Percentiles rank a stretch among this genome's conserved stretches.
Conservation (phyloP, 1,140 invertebrate species). For the Cydia amplana region DNA sequence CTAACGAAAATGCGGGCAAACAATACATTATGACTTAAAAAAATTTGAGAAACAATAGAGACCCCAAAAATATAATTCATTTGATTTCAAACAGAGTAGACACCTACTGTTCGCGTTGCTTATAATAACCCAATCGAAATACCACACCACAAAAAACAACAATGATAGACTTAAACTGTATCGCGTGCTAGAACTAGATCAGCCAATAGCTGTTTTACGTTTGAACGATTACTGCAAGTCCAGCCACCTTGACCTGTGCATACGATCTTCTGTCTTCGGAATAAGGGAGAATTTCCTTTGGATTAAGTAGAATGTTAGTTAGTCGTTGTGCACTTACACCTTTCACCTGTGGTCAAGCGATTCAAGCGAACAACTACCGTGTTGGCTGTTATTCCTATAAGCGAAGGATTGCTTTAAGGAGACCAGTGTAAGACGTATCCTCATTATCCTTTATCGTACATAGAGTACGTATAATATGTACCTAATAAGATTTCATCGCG, state of each 20-base stretch:
- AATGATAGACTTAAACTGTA: slow-evolving; percentile 18
- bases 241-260: not conserved
- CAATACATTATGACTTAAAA: too few species aligned
- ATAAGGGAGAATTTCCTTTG: not conserved
- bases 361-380: slow-evolving; percentile 40
- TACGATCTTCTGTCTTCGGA: not conserved
- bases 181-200: slow-evolving; percentile 29
- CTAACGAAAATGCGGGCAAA: too few species aligned
- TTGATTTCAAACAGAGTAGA: not conserved
- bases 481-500: too few species aligned
- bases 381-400: not conserved
- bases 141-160: slow-evolving; percentile 25
- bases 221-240: not conserved
- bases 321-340: slow-evolving; percentile 38
- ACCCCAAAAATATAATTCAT: too few species aligned
- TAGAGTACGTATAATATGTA: too few species aligned
- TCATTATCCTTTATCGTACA: too few species aligned
- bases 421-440: not conserved
- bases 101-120: not conserved
- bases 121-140: not conserved
- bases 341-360: slow-evolving; percentile 45
- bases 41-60: too few species aligned
- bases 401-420: not conserved
- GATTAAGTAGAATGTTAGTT: not conserved
- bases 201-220: slow-evolving; percentile 14